Base-by-base conservation (phyloP, 2,888 invertebrate species). In the Drosophila pseudotakahashii region DNA sequence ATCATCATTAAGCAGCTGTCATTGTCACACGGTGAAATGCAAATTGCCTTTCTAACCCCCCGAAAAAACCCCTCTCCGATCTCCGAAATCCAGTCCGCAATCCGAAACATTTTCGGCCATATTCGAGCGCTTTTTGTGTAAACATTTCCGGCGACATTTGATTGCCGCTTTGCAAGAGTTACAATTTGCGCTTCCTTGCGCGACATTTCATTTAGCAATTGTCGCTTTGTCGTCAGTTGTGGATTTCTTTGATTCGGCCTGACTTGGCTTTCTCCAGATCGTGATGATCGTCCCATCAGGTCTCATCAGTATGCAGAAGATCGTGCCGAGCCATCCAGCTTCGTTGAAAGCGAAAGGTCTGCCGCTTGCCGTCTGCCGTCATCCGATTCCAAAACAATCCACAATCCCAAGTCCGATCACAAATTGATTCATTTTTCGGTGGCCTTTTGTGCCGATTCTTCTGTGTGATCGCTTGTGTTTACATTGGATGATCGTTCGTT, bases 291-390 rank as follows among this genome's bases (percentile, higher is more conserved):
- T 70, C 81, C 30, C 19, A 23, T 14, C 30, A 30, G 44, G 48
- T 41, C 77, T 81, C 79, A 82, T 85, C 82, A 88, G 86, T 81
- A 82, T 88, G 81, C 81, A 76, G 69, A 68, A 73, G 73, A 78
- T 76, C 80, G 68, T 71, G 60, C 69, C 78, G 70, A 50, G 54
- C 67, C 50, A 54, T 41, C 47, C 71, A 59, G 63, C 64, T 42
- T 69, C 64, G 77, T 71, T 88, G 82, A 82, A 82, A 82, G 77
- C 88, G 85, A 82, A 82, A 84, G 81, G 88, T 87, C 63, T 61
- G 60, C 60, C 50, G 36, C 37, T 47, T 61, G 60, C 60, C 51
- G 32, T 47, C 51, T 52, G 52, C 60, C 51, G 37, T 47, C 57
- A 52, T 51, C 11, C 45, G 26, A 41, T 19, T 14, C 41, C 16